A percentile compares a stretch with the other conserved stretches of the same genome.
phyloP scores from a whole-genome alignment of 2,888 invertebrate genomes.

The Rhamphomyia laevipes region DNA sequence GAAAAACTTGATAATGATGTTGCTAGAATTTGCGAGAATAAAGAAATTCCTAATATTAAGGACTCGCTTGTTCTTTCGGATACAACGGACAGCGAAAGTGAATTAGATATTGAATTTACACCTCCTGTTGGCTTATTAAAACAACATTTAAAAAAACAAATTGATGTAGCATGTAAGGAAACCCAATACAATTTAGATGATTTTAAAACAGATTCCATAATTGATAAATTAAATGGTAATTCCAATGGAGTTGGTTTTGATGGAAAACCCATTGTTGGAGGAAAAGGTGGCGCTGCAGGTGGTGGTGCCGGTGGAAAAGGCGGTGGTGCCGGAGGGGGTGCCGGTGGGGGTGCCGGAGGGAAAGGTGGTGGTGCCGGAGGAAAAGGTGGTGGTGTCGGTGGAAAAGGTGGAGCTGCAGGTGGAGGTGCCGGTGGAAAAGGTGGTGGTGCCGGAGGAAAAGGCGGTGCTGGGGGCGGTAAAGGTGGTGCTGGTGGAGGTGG shows the following conservation, averaged over 20 bases:
- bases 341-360: not conserved
- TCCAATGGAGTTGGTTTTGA: too few relatives aligned
- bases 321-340: not conserved
- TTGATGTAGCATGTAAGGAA: slow-evolving; percentile 43
- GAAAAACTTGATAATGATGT: slow-evolving; percentile 41
- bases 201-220: slow-evolving; percentile 21
- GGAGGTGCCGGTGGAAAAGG: slow-evolving; percentile 10
- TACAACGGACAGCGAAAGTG: slow-evolving; percentile 42
- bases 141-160: slow-evolving; percentile 41
- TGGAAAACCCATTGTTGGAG: too few relatives aligned
- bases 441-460: slow-evolving; percentile 7
- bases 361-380: not conserved
- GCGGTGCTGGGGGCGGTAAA: not conserved
- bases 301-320: slow-evolving; percentile 4
- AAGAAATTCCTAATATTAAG: slow-evolving; percentile 19
- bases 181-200: slow-evolving; percentile 51
- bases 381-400: slow-evolving; percentile 12
- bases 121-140: slow-evolving; percentile 58
- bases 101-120: slow-evolving; percentile 59
- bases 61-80: slow-evolving; percentile 27
- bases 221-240: too few relatives aligned
- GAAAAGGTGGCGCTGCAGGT: not conserved
- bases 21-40: slow-evolving; percentile 36
- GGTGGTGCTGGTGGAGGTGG: slow-evolving; percentile 3
- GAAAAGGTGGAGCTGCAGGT: slow-evolving; percentile 12